Evolutionary conservation across 2,113 vertebrate genomes (phyloP).

Genomic region (Bostrychus sinensis): DNA sequence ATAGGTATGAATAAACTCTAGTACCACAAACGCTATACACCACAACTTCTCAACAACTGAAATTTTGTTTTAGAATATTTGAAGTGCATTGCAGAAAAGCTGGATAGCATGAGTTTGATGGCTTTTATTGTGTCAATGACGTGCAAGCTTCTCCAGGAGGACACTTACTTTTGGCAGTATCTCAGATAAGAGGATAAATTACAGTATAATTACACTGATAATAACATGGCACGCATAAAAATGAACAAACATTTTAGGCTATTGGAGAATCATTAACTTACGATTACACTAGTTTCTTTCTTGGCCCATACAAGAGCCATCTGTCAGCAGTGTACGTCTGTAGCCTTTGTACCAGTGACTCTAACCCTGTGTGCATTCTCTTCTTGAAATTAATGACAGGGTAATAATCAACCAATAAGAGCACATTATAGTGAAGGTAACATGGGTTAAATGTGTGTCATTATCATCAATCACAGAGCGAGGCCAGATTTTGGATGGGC

Average conservation of each 20-base stretch:
- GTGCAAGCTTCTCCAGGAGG: neutral
- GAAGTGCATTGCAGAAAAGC: too few relatives aligned
- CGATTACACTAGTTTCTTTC: neutral
- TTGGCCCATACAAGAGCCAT: neutral
- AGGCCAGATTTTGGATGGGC: conserved; percentile 14
- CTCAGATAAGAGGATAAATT: conserved; percentile 2
- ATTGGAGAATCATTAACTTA: neutral
- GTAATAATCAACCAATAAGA: conserved; percentile 57
- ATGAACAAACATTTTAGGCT: neutral
- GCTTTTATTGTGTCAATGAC: neutral
- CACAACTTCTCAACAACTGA: too few relatives aligned
- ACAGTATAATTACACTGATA: conserved; percentile 3
- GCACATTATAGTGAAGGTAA: conserved; percentile 44
- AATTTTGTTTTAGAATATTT: too few relatives aligned
- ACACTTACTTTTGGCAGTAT: neutral
- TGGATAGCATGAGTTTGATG: too few relatives aligned
- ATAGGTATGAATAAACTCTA: too few relatives aligned
- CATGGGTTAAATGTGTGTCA: conserved; percentile 36
- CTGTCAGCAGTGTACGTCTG: conserved; percentile 1
- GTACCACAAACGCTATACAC: too few relatives aligned
- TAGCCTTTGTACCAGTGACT: conserved; percentile 30
- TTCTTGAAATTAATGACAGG: conserved; percentile 47
- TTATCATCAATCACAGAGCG: conserved; percentile 53
- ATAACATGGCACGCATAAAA: neutral
- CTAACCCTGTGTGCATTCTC: conserved; percentile 19